These are phyloP conservation scores for Phyllopteryx taeniolatus DNA, from an alignment of 2,113 vertebrate species.

Conservation along the genomic window DNA sequence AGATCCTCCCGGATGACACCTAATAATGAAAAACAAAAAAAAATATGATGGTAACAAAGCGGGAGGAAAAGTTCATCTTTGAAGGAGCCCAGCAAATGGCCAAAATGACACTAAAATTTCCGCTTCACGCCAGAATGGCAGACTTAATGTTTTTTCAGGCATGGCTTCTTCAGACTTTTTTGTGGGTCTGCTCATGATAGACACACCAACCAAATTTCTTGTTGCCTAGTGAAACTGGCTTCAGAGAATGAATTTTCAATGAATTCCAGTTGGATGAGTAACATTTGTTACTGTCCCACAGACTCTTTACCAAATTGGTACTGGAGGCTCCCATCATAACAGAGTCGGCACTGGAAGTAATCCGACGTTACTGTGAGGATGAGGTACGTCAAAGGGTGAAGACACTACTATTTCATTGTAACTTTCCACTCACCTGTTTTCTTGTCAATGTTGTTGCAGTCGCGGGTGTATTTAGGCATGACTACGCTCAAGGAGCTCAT, in stretches of 20 bases:
- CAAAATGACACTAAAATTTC: no score
- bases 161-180: no score
- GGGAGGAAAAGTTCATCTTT: no score
- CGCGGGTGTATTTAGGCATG: slow-evolving; percentile 91
- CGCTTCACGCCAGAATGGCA: no score
- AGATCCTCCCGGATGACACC: no score
- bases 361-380: slow-evolving; percentile 91
- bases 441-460: slow-evolving; percentile 65
- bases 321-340: slow-evolving; percentile 90
- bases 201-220: not conserved
- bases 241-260: not conserved
- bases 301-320: slow-evolving; percentile 91
- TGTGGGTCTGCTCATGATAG: no score
- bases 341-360: slow-evolving; percentile 87
- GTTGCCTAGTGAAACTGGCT: not conserved
- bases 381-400: slow-evolving; percentile 72
- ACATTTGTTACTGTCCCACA: slow-evolving; percentile 37
- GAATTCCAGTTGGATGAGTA: not conserved
- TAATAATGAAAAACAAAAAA: no score
- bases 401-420: no score
- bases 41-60: no score
- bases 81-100: no score
- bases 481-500: slow-evolving; percentile 91
- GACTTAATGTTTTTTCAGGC: no score
- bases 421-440: not conserved